Evolutionary conservation across 2,888 invertebrate species (phyloP), one percentile per base, ranked within the genome.

Genomic region (Neelides folsomi): DNA sequence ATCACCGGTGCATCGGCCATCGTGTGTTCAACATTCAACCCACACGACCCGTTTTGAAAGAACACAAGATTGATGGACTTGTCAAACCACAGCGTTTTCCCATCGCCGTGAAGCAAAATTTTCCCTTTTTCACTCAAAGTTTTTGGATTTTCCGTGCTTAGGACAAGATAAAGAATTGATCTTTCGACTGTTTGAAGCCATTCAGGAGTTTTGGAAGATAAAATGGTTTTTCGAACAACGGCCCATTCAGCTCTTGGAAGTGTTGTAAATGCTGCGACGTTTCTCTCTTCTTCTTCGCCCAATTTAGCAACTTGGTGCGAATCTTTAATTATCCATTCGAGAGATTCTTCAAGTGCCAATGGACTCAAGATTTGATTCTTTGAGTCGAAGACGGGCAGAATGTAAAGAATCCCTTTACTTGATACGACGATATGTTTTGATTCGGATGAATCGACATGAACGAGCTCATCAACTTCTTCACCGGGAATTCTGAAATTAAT

Each of bases 21-120:
- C 2, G 72, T 69, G 55, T 75, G 74, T 57, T 75, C 74, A 55
- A 71, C 71, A 62, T 74, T 73, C 20, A 73, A 47, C 10, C 74
- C 73, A 56, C 70, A 67, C 45, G 68, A 66, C n/a, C 71, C 74
- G 62, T 74, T 70, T 38, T 67, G 65, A 64, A 72, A 72, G 49
- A 71, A 66, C 7, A 72, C 54, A 15, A 73, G 41, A 54, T 68
- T 71, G 46, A 72, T 61, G 51, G 69, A 69, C 60, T 75, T 75
- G 64, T 75, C 74, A 65, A 72, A 74, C 75, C 75, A 74, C 20
- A 72, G 55, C 2, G 68, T 66, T 44, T 67, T 66, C 1, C 73
- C 72, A 60, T 71, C 70, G 1, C 71, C 71, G 60, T 72, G 71
- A 2, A 75, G 63, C 9, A 74, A 62, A 43, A 65, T 67, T 40